Base-by-base conservation (phyloP, 2,888 invertebrate species). In the Stramonita haemastoma region DNA sequence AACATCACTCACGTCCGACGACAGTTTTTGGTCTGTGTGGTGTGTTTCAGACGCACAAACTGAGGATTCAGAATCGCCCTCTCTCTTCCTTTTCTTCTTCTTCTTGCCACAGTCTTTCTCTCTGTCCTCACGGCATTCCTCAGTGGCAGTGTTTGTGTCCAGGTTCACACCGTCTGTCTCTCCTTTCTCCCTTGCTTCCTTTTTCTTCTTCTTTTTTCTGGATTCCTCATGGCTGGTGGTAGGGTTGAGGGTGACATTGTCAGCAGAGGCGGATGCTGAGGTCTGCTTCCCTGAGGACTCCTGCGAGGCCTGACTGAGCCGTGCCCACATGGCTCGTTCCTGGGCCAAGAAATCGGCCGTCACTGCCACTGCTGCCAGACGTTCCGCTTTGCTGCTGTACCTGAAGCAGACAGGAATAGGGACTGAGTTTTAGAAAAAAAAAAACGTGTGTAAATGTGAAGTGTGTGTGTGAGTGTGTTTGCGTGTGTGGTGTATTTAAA, bases 281-380 rank as follows among this genome's bases (percentile, higher is more conserved):
- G 17, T 77, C 77, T 79, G 87, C 19, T 66, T 46, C 36, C 46
- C 81, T 17, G 29, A n/a, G 17, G 0, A 6, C 11, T 57, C 17
- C 66, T 46, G 36, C 15, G 87, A 32, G 46, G 32, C 46, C 60
- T 85, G 77, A 11, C 46, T 56, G 17, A 88, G 32, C 26, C 66
- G 60, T 6, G 22, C 46, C 70, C 57, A 36, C 66, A 85, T 86
- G 56, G 87, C 86, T 77, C 93, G 93, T 77, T 94, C 92, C 87
- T 92, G 88, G 57, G 93, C 87, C n/a, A 94, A 92, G 87, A 92
- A 92, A 56, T 93, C 93, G 79, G 91, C 92, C 81, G 94, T 93
- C 56, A 94, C 93, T 19, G 93, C 93, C 29, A 93, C 93, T 66
- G 91, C 92, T 26, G 93, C 91, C 32, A 94, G 87, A 36, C 92